Percentiles rank a stretch among this genome's conserved stretches.
phyloP scores from a whole-genome alignment of 2,797 vertebrate genomes.

The Hemitrygon akajei region DNA sequence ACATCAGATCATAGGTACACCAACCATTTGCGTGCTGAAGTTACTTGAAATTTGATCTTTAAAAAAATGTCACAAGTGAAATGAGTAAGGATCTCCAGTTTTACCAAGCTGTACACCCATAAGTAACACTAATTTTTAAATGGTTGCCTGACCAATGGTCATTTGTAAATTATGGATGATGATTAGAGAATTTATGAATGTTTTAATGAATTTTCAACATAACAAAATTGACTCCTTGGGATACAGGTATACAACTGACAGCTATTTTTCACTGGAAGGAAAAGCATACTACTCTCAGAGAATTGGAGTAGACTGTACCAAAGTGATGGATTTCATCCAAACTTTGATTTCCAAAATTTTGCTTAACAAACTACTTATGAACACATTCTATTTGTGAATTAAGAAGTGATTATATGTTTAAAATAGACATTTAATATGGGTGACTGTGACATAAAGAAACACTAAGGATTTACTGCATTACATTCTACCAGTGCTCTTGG shows the following conservation, averaged over 20 bases:
- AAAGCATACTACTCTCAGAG: no score
- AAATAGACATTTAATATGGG: background rate
- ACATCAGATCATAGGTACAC: slow-evolving; percentile 92
- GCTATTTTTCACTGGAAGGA: no score
- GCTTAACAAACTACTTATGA: no score
- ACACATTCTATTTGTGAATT: no score
- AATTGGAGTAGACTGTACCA: no score
- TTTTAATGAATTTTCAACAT: no score
- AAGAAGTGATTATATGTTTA: background rate
- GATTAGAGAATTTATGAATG: no score
- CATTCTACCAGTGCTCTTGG: background rate
- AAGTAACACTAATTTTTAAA: background rate
- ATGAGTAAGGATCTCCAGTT: background rate
- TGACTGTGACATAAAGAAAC: background rate
- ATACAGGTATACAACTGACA: no score
- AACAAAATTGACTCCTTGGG: no score
- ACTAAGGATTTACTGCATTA: background rate
- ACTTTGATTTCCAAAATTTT: no score
- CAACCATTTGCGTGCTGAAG: background rate
- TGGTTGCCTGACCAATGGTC: background rate
- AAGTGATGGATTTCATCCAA: no score
- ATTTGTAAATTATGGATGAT: no score
- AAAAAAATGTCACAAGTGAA: background rate
- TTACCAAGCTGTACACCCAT: background rate
- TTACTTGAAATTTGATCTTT: background rate